phyloP scores from a whole-genome alignment of 2,113 vertebrate genomes.

The Blennius ocellaris region DNA sequence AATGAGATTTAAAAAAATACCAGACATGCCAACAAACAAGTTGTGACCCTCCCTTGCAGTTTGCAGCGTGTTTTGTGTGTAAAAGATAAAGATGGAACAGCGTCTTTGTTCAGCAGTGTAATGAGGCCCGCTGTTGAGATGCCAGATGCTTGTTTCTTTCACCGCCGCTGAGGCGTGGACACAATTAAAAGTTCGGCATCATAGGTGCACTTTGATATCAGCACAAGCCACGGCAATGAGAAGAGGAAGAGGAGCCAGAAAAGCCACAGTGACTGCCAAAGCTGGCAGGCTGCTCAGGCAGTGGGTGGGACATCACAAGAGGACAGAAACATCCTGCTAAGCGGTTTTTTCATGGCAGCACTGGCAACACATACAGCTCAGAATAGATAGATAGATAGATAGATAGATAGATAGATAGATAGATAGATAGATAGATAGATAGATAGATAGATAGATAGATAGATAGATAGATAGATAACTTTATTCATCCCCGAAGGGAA shows the following conservation, averaged over 20 bases:
- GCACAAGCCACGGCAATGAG: slow-evolving; percentile 10
- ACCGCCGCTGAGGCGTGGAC: neutral
- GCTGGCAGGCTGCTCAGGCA: slow-evolving; percentile 15
- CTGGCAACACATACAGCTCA: neutral
- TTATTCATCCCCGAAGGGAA: no score
- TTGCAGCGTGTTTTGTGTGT: no score
- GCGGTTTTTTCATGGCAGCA: slow-evolving; percentile 30
- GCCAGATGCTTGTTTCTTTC: neutral
- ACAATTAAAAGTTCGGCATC: neutral
- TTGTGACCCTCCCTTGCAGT: no score
- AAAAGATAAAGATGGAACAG: no score
- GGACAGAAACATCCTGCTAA: slow-evolving; percentile 35
- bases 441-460: no score
- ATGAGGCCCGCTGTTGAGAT: neutral
- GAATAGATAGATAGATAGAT: no score
- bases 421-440: no score
- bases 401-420: no score
- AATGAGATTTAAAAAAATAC: no score
- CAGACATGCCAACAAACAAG: no score
- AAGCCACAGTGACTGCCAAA: neutral
- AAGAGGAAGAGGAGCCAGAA: slow-evolving; percentile 1
- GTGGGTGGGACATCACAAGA: slow-evolving; percentile 30
- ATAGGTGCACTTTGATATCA: neutral
- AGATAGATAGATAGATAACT: no score
- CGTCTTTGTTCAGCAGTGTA: neutral